These are phyloP conservation scores for Cephalopholis sonnerati DNA, from an alignment of 2,113 vertebrate genomes.

Conservation along the genomic window DNA sequence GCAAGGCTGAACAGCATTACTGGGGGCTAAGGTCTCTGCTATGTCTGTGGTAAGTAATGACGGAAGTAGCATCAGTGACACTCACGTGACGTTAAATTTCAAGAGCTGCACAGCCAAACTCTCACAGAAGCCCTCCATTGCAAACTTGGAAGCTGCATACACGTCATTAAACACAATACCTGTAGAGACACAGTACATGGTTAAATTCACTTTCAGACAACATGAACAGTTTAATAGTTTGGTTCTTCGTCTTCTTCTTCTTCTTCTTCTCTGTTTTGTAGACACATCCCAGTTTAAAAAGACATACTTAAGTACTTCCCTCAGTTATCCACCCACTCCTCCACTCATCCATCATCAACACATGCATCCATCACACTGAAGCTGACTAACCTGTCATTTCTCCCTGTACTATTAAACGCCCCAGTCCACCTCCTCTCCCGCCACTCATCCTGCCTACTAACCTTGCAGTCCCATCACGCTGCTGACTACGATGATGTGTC, in stretches of 20 bases:
- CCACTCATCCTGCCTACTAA: slow-evolving; percentile 40
- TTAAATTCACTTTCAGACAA: not conserved
- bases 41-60: not conserved
- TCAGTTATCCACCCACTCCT: slow-evolving; percentile 9
- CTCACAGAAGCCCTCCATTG: slow-evolving; percentile 86
- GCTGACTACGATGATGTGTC: slow-evolving; percentile 85
- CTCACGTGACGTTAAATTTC: slow-evolving; percentile 84
- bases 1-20: too few relatives aligned
- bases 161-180: slow-evolving; percentile 85
- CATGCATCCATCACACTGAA: slow-evolving; percentile 1
- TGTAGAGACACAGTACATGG: slow-evolving; percentile 36
- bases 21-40: too few relatives aligned
- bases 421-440: not conserved
- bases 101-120: slow-evolving; percentile 81
- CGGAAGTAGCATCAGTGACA: not conserved
- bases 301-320: not conserved
- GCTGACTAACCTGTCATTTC: slow-evolving; percentile 15
- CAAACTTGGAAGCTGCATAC: slow-evolving; percentile 86
- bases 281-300: not conserved
- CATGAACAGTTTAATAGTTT: not conserved
- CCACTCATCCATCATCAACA: slow-evolving; percentile 11
- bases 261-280: not conserved
- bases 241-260: not conserved
- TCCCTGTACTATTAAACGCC: not conserved
- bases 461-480: slow-evolving; percentile 86